Conservation (phyloP, 2,888 invertebrate species). For the Xanthorhoe designata region DNA sequence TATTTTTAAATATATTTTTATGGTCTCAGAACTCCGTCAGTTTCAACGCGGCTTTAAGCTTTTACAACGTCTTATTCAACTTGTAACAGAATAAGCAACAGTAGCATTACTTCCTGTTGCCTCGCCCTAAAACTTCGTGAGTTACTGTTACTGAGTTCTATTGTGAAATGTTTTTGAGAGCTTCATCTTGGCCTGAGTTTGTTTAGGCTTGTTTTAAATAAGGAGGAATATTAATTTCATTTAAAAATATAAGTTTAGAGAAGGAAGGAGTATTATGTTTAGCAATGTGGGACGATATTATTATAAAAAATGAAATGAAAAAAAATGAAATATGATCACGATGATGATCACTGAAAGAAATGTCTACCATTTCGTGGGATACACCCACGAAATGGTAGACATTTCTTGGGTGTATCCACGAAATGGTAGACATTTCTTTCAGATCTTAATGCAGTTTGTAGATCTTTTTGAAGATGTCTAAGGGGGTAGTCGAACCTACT, state of each 20-base stretch:
- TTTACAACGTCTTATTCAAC: background rate
- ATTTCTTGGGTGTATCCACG: too few relatives aligned
- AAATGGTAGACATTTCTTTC: too few relatives aligned
- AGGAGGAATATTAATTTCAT: constrained; percentile 2
- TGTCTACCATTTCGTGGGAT: too few relatives aligned
- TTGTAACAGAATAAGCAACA: constrained; percentile 9
- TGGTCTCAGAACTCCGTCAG: background rate
- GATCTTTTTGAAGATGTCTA: too few relatives aligned
- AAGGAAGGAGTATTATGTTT: too few relatives aligned
- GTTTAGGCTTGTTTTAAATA: constrained; percentile 12
- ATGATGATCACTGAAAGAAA: too few relatives aligned
- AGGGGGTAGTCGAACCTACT: too few relatives aligned
- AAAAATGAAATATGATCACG: too few relatives aligned
- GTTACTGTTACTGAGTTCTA: constrained; percentile 17
- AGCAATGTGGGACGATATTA: too few relatives aligned
- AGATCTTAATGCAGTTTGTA: too few relatives aligned
- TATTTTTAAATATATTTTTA: background rate
- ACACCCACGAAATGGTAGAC: too few relatives aligned
- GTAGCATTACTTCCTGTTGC: constrained; percentile 15
- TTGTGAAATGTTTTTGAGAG: constrained; percentile 18
- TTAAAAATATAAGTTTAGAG: background rate
- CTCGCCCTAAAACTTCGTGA: constrained; percentile 17
- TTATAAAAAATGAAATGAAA: too few relatives aligned
- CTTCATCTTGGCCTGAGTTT: constrained; percentile 6
- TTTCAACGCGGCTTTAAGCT: background rate